Percentiles rank a stretch among this genome's conserved stretches.
phyloP scores from a whole-genome alignment of 2,113 vertebrate genomes.

The Centropus bengalensis region DNA sequence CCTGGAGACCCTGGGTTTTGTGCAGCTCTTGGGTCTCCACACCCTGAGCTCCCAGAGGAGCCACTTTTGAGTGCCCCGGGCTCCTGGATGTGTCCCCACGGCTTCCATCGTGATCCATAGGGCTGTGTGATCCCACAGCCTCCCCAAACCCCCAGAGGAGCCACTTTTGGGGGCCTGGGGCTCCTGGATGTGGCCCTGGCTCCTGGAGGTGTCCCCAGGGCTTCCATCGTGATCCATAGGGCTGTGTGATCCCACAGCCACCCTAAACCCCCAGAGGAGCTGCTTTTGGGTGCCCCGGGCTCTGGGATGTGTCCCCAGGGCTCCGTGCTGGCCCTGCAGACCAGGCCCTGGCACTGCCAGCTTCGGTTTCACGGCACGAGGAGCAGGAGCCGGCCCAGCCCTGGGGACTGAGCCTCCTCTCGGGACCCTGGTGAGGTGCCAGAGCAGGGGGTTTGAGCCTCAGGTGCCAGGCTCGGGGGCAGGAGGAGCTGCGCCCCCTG shows the following conservation, averaged over 20 bases:
- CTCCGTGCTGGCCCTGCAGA: background rate
- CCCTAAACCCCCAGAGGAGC: background rate
- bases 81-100: background rate
- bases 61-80: background rate
- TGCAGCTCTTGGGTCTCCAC: background rate
- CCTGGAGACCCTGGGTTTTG: background rate
- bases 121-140: fast-evolving
- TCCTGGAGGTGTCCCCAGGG: background rate
- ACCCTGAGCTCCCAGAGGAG: background rate
- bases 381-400: background rate
- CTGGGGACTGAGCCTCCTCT: background rate
- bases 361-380: background rate
- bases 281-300: background rate
- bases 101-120: background rate
- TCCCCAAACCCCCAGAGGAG: background rate
- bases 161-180: background rate
- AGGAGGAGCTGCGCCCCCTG: background rate
- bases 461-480: too few relatives aligned
- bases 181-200: background rate
- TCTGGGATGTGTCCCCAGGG: background rate
- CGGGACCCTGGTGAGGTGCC: background rate
- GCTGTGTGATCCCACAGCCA: fast-evolving
- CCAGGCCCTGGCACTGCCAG: background rate
- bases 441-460: background rate
- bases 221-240: background rate